Evolutionary conservation across 1,140 invertebrate species (phyloP), one percentile per base, ranked within the genome.

Genomic region (Arctopsyche grandis): DNA sequence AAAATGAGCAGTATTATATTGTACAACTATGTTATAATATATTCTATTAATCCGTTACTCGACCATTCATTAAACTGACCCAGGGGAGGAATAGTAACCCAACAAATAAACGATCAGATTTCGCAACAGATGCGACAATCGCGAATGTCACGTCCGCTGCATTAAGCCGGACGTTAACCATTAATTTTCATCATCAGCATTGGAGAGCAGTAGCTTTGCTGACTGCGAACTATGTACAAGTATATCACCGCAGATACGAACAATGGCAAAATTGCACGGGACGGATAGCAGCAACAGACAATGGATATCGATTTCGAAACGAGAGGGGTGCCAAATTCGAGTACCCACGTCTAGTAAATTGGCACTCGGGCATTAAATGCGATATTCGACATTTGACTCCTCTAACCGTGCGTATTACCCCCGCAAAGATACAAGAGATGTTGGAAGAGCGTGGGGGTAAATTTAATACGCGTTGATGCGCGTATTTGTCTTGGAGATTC

Each of bases 81-180:
- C 1, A 38, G 29, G 29, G 29, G 29, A 38, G 7, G n/a, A 38
- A 38, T 38, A 4, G 29, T 7, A 38, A 38, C 29, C 29, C 29
- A 38, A 38, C 29, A 38, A 1, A 38, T 38, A 38, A 38, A 38
- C 7, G 29, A 38, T 7, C 29, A 38, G 7, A 38, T 38, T 38
- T 38, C 7, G 29, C 3, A 7, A 38, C 29, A 38, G 29, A 38
- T 38, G 29, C 29, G 29, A 38, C 29, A 38, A 38, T 38, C 29
- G 29, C 1, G 29, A 38, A 52, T 52, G 16, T 52, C 58, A 60
- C 21, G 58, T 19, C 63, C 21, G 63, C 24, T 24, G 24, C 22
- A 22, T 26, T 66, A 19, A 66, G 24, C 63, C 63, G 21, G 63
- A 66, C 21, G 63, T 66, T 22, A 3, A 29, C 63, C 63, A 66